phyloP scores from a whole-genome alignment of 2,888 invertebrate genomes.

The Chaetogeoica ovagalla region DNA sequence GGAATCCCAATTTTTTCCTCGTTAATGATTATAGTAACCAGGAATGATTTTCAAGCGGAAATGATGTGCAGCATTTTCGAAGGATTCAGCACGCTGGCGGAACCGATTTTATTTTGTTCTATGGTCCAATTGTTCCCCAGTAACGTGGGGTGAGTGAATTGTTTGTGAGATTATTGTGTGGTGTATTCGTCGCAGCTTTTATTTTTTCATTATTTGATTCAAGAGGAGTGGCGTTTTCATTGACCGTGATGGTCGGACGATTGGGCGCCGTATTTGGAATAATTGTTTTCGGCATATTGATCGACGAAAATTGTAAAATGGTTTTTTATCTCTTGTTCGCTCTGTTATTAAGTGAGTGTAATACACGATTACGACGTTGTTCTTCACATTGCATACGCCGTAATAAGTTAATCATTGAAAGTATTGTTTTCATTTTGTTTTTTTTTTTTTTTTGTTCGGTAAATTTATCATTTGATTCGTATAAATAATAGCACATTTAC shows the following conservation, averaged over 20 bases:
- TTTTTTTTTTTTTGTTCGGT: neutral
- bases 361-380: neutral
- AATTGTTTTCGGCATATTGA: slow-evolving; percentile 65
- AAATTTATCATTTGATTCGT: neutral
- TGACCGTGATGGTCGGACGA: slow-evolving; percentile 66
- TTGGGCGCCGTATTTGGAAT: slow-evolving; percentile 67
- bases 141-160: slow-evolving; percentile 63
- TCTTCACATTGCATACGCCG: too few relatives aligned
- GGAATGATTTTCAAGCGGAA: slow-evolving; percentile 24
- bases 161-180: too few relatives aligned
- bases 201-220: too few relatives aligned
- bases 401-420: too few relatives aligned
- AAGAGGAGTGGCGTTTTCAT: slow-evolving; percentile 65
- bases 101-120: slow-evolving; percentile 67
- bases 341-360: slow-evolving; percentile 5
- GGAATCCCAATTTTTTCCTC: slow-evolving; percentile 11
- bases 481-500: neutral
- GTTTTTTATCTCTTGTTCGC: slow-evolving; percentile 18
- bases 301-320: slow-evolving; percentile 65
- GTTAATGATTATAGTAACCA: neutral
- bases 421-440: too few relatives aligned
- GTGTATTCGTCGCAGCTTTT: too few relatives aligned
- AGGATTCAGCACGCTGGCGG: slow-evolving; percentile 66
- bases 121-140: slow-evolving; percentile 67
- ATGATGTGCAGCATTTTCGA: slow-evolving; percentile 66